phyloP scores from a whole-genome alignment of 1,140 invertebrate species.

The Drosophila insularis region DNA sequence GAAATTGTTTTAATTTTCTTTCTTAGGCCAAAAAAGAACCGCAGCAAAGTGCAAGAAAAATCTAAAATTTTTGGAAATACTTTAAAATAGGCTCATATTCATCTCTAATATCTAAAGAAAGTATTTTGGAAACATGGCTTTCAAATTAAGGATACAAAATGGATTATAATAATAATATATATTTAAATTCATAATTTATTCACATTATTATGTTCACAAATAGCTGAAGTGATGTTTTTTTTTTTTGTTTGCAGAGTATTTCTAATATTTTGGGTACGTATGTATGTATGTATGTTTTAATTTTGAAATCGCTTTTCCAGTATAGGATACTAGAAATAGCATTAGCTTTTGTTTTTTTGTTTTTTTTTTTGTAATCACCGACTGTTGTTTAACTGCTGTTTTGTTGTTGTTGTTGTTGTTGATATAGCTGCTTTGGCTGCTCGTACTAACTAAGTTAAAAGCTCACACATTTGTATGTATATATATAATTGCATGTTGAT shows the following conservation, averaged over 20 bases:
- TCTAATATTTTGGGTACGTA: background rate
- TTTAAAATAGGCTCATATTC: too few relatives aligned
- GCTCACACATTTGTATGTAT: slow-evolving; percentile 1
- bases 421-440: slow-evolving; percentile 11
- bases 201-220: background rate
- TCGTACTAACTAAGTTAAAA: slow-evolving; percentile 13
- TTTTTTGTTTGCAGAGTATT: too few relatives aligned
- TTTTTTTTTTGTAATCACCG: background rate
- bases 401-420: background rate
- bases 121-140: too few relatives aligned
- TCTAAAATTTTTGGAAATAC: too few relatives aligned
- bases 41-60: too few relatives aligned
- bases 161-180: background rate
- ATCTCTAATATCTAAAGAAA: too few relatives aligned
- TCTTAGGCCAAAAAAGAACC: too few relatives aligned
- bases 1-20: too few relatives aligned
- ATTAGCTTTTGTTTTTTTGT: too few relatives aligned
- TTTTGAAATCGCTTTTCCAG: background rate
- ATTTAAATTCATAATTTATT: slow-evolving; percentile 3
- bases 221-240: background rate
- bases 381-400: slow-evolving; percentile 5
- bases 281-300: background rate
- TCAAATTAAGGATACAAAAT: too few relatives aligned
- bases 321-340: background rate
- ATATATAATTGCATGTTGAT: background rate